These are phyloP conservation scores for Spongia lamella DNA, from an alignment of 37 sponge, comb jelly and placozoan genomes.

Conservation along the genomic window DNA sequence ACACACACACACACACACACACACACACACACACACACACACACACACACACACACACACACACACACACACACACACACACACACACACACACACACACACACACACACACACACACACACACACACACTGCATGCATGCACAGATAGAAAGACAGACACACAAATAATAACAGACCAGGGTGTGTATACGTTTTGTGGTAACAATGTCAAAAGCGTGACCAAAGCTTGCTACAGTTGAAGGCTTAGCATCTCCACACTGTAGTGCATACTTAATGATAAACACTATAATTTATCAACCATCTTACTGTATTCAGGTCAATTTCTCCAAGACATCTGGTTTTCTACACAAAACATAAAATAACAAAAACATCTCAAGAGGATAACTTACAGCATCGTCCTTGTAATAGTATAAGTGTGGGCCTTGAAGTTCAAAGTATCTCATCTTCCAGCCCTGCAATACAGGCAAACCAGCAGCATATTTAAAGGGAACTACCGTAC, in stretches of 20 bases:
- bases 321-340: conserved; percentile 65
- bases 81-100: conserved; percentile 8
- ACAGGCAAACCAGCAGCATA: neutral
- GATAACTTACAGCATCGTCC: conserved; percentile 37
- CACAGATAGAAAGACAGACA: neutral
- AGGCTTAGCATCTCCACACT: conserved; percentile 46
- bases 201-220: conserved; percentile 61
- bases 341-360: conserved; percentile 28
- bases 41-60: conserved; percentile 4
- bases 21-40: conserved; percentile 4
- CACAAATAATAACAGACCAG: conserved; percentile 38
- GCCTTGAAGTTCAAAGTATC: conserved; percentile 78
- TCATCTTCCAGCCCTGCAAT: conserved; percentile 57
- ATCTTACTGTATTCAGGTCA: conserved; percentile 56
- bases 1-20: neutral
- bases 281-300: neutral
- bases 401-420: conserved; percentile 71
- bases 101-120: neutral
- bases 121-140: neutral
- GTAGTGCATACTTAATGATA: neutral
- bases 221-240: conserved; percentile 66
- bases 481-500: neutral
- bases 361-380: neutral
- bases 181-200: conserved; percentile 43
- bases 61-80: neutral